A percentile compares a stretch with the other conserved stretches of the same genome.
Evolutionary conservation across 2,888 invertebrate genomes (phyloP).

Genomic region (Epirrita christyi): DNA sequence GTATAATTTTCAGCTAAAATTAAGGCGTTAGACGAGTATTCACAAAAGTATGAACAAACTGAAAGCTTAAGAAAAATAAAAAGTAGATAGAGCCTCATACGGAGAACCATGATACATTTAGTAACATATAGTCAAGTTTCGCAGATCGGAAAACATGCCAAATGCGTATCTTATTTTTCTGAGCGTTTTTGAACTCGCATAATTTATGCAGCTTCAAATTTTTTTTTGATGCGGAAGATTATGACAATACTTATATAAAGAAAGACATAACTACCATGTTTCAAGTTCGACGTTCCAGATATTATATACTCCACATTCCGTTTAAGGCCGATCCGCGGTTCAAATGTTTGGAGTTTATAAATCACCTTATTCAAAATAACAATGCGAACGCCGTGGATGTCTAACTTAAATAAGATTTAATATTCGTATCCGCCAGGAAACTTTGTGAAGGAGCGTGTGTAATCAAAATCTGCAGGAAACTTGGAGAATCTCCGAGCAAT

Average conservation of each 20-base stretch:
- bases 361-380: constrained; percentile 82
- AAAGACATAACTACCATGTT: too few species aligned
- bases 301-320: constrained; percentile 38
- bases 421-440: constrained; percentile 81
- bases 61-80: constrained; percentile 47
- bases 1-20: constrained; percentile 35
- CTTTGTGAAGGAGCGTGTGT: constrained; percentile 82
- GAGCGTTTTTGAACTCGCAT: not conserved
- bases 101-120: constrained; percentile 44
- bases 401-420: constrained; percentile 85
- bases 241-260: not conserved
- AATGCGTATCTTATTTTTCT: not conserved
- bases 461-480: constrained; percentile 83
- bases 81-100: constrained; percentile 52
- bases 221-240: not conserved
- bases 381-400: constrained; percentile 77
- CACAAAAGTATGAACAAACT: constrained; percentile 46
- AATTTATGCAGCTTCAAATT: not conserved
- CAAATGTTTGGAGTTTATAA: constrained; percentile 74
- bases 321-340: constrained; percentile 58
- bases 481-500: constrained; percentile 78
- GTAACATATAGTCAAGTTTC: constrained; percentile 44
- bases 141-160: constrained; percentile 33
- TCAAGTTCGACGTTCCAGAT: not conserved
- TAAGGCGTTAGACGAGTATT: constrained; percentile 32